Conservation (phyloP, 1,140 invertebrate species). For the Trinorchestia longiramus region DNA sequence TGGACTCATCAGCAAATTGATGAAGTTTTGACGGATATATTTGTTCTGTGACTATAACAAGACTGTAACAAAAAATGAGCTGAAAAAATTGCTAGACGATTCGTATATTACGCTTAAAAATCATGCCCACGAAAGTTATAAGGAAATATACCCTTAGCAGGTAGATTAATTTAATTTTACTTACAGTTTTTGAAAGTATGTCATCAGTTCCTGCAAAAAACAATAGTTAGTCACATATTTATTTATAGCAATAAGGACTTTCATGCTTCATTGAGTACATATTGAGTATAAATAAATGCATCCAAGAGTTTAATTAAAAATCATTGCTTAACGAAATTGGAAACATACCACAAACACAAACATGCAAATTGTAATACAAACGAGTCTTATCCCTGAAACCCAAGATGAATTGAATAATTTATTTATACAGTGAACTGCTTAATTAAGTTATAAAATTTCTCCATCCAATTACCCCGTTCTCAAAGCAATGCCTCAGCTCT, state of each 20-base stretch:
- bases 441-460: background rate
- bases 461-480: background rate
- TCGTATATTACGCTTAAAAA: background rate
- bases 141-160: too few species aligned
- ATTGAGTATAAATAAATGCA: background rate
- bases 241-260: too few species aligned
- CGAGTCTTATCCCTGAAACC: background rate
- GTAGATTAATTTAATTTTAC: background rate
- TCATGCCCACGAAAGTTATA: background rate
- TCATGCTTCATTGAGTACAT: too few species aligned
- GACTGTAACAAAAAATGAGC: too few species aligned
- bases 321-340: background rate
- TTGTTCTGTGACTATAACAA: background rate
- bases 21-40: background rate
- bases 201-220: background rate
- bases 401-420: background rate
- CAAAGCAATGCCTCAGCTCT: background rate
- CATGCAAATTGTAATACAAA: background rate
- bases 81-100: background rate
- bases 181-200: background rate
- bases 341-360: background rate
- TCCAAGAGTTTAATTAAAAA: background rate
- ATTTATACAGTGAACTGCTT: background rate
- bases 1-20: background rate
- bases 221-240: too few species aligned